phyloP scores from a whole-genome alignment of 2,113 vertebrate genomes.

The Charadrius vociferus region DNA sequence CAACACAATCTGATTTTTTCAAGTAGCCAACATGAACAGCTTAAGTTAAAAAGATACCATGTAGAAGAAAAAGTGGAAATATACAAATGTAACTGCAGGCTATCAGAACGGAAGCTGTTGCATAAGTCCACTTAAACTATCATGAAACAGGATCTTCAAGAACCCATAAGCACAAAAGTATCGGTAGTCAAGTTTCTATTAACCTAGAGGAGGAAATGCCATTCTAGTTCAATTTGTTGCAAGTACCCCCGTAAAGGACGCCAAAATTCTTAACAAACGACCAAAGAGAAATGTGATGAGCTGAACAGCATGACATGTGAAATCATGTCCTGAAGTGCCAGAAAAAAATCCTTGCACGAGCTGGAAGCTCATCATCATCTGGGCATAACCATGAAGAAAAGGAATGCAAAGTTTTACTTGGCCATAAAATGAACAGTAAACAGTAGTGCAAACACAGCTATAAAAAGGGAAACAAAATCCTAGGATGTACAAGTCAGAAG shows the following conservation, averaged over 20 bases:
- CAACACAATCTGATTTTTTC: not conserved
- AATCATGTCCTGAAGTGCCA: not conserved
- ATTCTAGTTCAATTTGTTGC: not conserved
- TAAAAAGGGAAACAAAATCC: not conserved
- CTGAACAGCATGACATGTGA: not conserved
- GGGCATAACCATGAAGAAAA: not conserved
- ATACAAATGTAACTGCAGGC: not conserved
- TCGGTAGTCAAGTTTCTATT: not conserved
- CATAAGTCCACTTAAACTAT: not conserved
- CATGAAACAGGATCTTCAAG: not conserved
- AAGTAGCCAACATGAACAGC: not conserved
- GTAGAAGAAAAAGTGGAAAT: not conserved
- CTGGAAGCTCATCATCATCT: not conserved
- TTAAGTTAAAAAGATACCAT: not conserved
- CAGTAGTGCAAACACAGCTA: not conserved
- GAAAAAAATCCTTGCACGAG: fast-evolving
- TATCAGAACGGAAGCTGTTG: not conserved
- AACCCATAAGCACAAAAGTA: not conserved
- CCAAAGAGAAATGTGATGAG: not conserved
- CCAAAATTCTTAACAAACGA: not conserved
- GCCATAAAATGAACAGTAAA: not conserved
- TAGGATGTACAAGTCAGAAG: not conserved
- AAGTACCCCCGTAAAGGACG: not conserved
- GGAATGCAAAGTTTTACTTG: not conserved
- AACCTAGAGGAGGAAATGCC: not conserved